Percentiles rank a stretch among this genome's conserved stretches.
Conservation (phyloP, 2,797 vertebrate genomes). For the Antennarius maculatus region DNA sequence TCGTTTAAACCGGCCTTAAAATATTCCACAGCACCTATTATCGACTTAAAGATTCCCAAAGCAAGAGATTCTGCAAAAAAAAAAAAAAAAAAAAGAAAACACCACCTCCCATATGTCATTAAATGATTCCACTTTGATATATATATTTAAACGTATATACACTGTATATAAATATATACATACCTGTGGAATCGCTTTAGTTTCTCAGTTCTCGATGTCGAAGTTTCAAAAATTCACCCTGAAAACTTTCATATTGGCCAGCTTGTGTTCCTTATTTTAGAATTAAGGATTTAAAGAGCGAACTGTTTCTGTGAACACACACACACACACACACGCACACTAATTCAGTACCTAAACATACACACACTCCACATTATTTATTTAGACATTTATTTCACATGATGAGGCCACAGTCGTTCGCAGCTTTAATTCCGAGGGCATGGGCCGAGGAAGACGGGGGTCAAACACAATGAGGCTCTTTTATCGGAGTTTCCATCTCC, state of each 20-base stretch:
- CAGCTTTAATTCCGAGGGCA: slow-evolving; percentile 73
- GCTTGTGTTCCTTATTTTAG: slow-evolving; percentile 76
- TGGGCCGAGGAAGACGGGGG: slow-evolving; percentile 56
- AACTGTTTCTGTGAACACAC: slow-evolving; percentile 37
- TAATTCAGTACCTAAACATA: slow-evolving; percentile 27
- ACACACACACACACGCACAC: slow-evolving; percentile 14
- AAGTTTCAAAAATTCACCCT: slow-evolving; percentile 63
- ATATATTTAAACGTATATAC: neutral
- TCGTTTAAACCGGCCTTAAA: slow-evolving; percentile 74
- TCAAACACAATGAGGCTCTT: slow-evolving; percentile 70
- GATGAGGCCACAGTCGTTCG: slow-evolving; percentile 68
- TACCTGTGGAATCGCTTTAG: slow-evolving; percentile 13
- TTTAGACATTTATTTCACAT: slow-evolving; percentile 62
- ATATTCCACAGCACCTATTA: slow-evolving; percentile 71
- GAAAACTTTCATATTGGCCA: slow-evolving; percentile 64
- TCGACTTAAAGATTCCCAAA: slow-evolving; percentile 69
- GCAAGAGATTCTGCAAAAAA: slow-evolving; percentile 58
- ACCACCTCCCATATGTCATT: slow-evolving; percentile 42
- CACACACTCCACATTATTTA: slow-evolving; percentile 45
- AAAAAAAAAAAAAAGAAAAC: no score
- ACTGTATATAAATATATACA: no score
- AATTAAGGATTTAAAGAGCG: slow-evolving; percentile 72
- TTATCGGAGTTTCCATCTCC: slow-evolving; percentile 57
- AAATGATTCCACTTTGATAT: slow-evolving; percentile 39
- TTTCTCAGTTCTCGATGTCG: slow-evolving; percentile 23